Base-by-base conservation (phyloP, 2,888 invertebrate genomes). In the Silvanus unidentatus region DNA sequence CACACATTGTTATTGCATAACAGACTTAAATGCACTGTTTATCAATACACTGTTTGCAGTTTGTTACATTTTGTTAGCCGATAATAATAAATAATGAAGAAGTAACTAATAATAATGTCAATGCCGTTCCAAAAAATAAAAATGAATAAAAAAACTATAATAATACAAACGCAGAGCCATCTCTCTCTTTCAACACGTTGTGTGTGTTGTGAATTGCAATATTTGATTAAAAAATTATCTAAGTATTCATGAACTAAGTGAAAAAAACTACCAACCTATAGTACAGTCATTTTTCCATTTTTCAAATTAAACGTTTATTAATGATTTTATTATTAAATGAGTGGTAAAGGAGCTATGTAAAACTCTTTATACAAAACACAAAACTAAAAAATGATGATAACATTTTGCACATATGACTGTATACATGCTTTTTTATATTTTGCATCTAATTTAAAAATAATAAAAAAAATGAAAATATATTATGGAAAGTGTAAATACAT, bases 341-440 rank as follows among this genome's bases (percentile, higher is more conserved):
- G 52, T 50, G 48, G 44, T 51, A 54, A 55, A 49, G 44, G 49
- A 52, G 52, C 54, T 52, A 52, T 43, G 36, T 29, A 43, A 40
- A 52, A 43, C 37, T 43, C 39, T 46, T 44, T 50, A 52, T 47
- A 57, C 45, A 51, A 52, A 49, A 47, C 39, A n/a, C 44, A 47
- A 42, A 44, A 54, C 52, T 47, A 45, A 51, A 32, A 47, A 47
- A 57, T 57, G 48, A 59, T 47, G 13, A 32, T 32, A 32, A 60
- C 58, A 58, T 60, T 62, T 65, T 66, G 69, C 68, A 68, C 69
- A 66, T 62, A 62, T 65, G 65, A 66, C 66, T 69, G 68, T 69
- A 66, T 63, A 60, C 55, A 66, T 65, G 69, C 69, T 70, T 71
- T 68, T 66, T 63, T 66, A 69, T 67, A 67, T 67, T 68, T 70